phyloP scores from a whole-genome alignment of 2,113 vertebrate species.

The Bucco capensis region DNA sequence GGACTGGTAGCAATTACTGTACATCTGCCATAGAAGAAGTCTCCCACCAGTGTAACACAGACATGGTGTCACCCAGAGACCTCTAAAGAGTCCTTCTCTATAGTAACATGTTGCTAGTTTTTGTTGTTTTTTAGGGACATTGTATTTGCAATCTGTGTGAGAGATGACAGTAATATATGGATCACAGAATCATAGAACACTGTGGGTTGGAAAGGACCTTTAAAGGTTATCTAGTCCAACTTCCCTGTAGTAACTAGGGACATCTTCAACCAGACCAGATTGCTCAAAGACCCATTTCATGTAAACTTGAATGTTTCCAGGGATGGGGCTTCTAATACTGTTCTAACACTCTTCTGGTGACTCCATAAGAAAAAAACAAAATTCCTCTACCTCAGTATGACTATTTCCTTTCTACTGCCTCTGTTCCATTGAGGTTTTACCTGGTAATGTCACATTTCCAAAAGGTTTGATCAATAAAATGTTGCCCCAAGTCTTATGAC shows the following conservation, averaged over 20 bases:
- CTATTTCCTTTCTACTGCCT: background rate
- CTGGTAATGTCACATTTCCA: background rate
- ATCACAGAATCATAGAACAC: background rate
- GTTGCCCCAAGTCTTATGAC: background rate
- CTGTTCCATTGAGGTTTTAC: background rate
- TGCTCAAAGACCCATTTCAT: background rate
- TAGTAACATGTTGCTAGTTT: background rate
- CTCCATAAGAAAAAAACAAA: background rate
- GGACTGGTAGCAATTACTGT: background rate
- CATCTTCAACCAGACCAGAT: background rate
- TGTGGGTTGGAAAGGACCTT: background rate
- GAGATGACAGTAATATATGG: accelerated
- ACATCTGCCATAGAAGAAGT: background rate
- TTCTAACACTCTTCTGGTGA: background rate
- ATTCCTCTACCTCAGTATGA: background rate
- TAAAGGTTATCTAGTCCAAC: background rate
- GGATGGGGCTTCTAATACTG: background rate
- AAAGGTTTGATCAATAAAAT: background rate
- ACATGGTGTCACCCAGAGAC: background rate
- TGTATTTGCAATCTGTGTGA: background rate
- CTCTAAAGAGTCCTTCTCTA: background rate
- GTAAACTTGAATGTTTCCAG: background rate
- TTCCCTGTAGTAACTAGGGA: background rate
- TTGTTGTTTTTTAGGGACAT: background rate
- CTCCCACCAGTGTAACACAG: background rate